Percentiles rank a stretch among this genome's conserved stretches.
Conservation (phyloP, 2,888 invertebrate genomes). For the Drosophila ustulata region DNA sequence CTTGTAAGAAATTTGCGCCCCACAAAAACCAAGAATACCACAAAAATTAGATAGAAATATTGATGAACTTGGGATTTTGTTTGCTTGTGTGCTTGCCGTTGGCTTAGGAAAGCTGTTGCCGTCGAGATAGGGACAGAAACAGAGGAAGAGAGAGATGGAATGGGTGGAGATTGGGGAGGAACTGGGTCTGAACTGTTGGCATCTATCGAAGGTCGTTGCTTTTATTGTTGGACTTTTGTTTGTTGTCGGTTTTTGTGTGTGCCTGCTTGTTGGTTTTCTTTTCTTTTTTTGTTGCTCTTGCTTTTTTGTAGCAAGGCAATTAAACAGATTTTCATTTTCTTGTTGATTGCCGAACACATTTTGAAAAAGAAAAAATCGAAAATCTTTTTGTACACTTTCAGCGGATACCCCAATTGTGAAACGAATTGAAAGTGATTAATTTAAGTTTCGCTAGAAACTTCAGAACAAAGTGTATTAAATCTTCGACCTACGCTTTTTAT, state of each 20-base stretch:
- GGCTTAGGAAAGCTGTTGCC: slow-evolving; percentile 1
- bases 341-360: slow-evolving; percentile 21
- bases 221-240: slow-evolving; percentile 54
- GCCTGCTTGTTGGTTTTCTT: slow-evolving; percentile 2
- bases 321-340: slow-evolving; percentile 60
- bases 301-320: slow-evolving; percentile 54
- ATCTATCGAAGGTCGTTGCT: slow-evolving; percentile 62
- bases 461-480: slow-evolving; percentile 3
- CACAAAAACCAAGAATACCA: slow-evolving; percentile 33
- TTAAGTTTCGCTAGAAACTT: not conserved
- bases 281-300: not conserved
- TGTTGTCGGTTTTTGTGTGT: slow-evolving; percentile 26
- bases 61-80: slow-evolving; percentile 54
- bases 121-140: not conserved
- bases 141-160: slow-evolving; percentile 2
- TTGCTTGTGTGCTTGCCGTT: slow-evolving; percentile 10
- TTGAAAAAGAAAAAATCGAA: slow-evolving; percentile 22
- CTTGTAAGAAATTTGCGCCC: slow-evolving; percentile 19
- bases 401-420: not conserved
- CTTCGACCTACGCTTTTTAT: not conserved
- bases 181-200: slow-evolving; percentile 21
- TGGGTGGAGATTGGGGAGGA: slow-evolving; percentile 7
- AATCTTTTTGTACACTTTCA: not conserved
- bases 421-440: not conserved
- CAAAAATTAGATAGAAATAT: slow-evolving; percentile 46